Evolutionary conservation across 2,797 vertebrate genomes (phyloP).

Genomic region (Urosaurus nigricauda): DNA sequence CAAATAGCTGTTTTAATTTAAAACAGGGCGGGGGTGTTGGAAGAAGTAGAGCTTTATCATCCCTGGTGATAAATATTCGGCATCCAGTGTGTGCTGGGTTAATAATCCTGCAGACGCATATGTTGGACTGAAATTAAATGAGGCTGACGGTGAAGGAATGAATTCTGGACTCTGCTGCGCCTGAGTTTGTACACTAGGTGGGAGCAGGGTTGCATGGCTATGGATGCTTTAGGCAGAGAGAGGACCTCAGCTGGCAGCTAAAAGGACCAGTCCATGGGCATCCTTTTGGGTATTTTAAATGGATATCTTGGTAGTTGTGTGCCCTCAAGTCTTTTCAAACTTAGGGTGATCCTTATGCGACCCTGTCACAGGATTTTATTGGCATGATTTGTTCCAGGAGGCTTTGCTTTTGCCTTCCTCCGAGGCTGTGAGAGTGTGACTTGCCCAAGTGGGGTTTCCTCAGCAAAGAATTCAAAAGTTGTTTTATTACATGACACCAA

Average conservation of each 20-base stretch:
- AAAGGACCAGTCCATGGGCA: no score
- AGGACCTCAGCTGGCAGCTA: background rate
- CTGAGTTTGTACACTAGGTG: slow-evolving; percentile 69
- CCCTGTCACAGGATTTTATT: no score
- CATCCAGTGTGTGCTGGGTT: background rate
- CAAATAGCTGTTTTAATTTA: slow-evolving; percentile 25
- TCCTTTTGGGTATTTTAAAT: no score
- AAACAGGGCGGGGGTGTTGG: background rate
- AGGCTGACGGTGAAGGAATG: background rate
- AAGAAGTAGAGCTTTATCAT: slow-evolving; percentile 1
- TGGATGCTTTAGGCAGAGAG: background rate
- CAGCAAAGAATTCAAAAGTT: no score
- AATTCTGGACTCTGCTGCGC: accelerated
- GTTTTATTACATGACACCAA: no score
- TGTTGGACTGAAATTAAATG: background rate
- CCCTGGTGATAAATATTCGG: slow-evolving; percentile 26
- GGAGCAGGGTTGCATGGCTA: slow-evolving; percentile 64
- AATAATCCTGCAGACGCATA: background rate
- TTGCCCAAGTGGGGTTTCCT: no score
- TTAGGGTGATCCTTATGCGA: no score
- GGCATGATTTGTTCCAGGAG: no score
- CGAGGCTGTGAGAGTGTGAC: no score
- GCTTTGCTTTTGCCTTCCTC: no score
- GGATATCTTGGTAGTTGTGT: no score
- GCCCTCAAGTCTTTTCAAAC: no score